These are phyloP conservation scores for Oxyura jamaicensis DNA, from an alignment of 2,113 vertebrate genomes.

Conservation along the genomic window DNA sequence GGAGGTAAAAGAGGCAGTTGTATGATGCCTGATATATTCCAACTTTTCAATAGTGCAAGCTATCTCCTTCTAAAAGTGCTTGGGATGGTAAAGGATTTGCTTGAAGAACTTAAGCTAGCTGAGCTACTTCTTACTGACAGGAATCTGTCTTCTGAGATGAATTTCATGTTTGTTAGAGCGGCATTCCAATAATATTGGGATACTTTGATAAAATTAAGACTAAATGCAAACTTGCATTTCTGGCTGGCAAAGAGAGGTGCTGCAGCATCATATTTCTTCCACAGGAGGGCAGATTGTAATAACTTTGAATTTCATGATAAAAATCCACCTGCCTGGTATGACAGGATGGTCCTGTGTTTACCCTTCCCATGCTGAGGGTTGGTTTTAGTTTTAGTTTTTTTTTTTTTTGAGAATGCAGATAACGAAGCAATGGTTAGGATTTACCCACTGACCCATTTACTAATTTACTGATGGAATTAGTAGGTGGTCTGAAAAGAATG, in stretches of 20 bases:
- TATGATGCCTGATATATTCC: neutral
- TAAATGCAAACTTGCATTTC: neutral
- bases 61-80: neutral
- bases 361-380: neutral
- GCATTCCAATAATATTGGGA: neutral
- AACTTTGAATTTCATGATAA: neutral
- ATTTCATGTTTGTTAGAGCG: neutral
- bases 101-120: neutral
- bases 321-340: neutral
- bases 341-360: neutral
- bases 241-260: neutral
- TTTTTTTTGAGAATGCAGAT: neutral
- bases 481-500: neutral
- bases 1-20: neutral
- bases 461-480: neutral
- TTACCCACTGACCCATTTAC: too few relatives aligned
- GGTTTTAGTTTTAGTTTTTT: neutral
- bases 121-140: neutral
- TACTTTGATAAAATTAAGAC: neutral
- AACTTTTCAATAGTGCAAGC: neutral
- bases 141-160: neutral
- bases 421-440: neutral
- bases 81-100: neutral
- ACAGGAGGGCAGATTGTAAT: slow-evolving; percentile 39
- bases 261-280: slow-evolving; percentile 22